Percentiles rank a stretch among this genome's conserved stretches.
phyloP scores from a whole-genome alignment of 1,140 invertebrate species.

The Hycleus cichorii region DNA sequence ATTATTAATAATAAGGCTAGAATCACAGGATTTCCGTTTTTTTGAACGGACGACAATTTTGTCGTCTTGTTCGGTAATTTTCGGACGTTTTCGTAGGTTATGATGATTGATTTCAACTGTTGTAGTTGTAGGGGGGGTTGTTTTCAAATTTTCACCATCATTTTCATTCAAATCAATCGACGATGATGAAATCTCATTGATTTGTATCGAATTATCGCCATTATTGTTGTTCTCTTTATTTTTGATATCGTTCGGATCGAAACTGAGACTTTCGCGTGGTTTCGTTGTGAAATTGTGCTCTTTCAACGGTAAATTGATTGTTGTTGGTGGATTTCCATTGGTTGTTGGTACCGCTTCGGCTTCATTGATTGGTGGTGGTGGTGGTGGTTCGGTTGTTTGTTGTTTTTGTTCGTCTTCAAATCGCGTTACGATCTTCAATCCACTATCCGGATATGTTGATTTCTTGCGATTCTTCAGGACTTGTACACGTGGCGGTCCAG shows the following conservation, averaged over 20 bases:
- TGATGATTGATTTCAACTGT: background rate
- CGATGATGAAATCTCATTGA: conserved; percentile 53
- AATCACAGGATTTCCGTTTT: too few relatives aligned
- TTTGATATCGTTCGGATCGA: conserved; percentile 26
- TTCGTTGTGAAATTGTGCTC: conserved; percentile 30
- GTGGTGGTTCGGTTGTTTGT: background rate
- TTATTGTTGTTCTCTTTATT: conserved; percentile 15
- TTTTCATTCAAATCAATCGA: conserved; percentile 27
- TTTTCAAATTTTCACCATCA: conserved; percentile 13
- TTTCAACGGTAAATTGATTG: conserved; percentile 23
- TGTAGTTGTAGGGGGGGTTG: background rate
- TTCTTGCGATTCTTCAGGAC: conserved; percentile 46
- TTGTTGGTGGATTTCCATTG: conserved; percentile 15
- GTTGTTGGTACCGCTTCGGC: conserved; percentile 11
- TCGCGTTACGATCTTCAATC: conserved; percentile 33
- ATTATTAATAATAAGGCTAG: too few relatives aligned
- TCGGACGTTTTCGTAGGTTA: conserved; percentile 12
- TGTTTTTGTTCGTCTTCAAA: conserved; percentile 8
- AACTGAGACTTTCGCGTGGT: conserved; percentile 29
- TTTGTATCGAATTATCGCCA: conserved; percentile 47
- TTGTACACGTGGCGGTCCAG: conserved; percentile 67
- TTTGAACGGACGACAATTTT: background rate
- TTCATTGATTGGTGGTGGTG: background rate
- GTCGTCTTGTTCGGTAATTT: background rate
- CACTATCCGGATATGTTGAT: conserved; percentile 30